phyloP scores from a whole-genome alignment of 2,797 vertebrate species.

The Microhierax caerulescens region DNA sequence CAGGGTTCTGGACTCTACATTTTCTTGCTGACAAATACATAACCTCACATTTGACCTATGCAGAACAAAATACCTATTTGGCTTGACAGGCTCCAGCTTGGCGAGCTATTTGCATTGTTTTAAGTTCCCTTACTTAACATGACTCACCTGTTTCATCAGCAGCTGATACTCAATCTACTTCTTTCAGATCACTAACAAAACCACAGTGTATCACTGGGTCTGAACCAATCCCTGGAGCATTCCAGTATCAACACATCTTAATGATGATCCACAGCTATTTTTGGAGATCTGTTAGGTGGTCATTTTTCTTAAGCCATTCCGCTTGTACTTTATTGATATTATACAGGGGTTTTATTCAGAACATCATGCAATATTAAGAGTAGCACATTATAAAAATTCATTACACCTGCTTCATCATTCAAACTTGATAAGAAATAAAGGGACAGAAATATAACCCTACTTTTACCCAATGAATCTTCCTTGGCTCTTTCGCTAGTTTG shows the following conservation, averaged over 20 bases:
- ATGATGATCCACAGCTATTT: neutral
- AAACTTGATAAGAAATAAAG: neutral
- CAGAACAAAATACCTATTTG: neutral
- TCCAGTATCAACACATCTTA: neutral
- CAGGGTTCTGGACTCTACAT: rapidly evolving
- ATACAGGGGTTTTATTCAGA: neutral
- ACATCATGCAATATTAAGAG: neutral
- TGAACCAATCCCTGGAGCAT: neutral
- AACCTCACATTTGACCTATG: neutral
- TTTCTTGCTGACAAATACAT: neutral
- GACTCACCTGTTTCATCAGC: neutral
- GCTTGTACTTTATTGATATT: neutral
- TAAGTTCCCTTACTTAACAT: neutral
- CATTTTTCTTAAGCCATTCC: neutral
- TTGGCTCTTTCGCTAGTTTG: neutral
- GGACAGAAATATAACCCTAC: neutral
- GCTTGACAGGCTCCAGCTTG: neutral
- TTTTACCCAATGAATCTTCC: neutral
- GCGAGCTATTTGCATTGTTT: neutral
- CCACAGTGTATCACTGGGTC: neutral
- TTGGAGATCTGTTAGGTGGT: neutral
- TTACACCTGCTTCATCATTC: neutral
- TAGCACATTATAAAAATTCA: neutral
- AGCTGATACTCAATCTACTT: neutral
- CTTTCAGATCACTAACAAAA: neutral